These are phyloP conservation scores for Eupeodes luniger DNA, from an alignment of 2,888 invertebrate species.

Conservation along the genomic window DNA sequence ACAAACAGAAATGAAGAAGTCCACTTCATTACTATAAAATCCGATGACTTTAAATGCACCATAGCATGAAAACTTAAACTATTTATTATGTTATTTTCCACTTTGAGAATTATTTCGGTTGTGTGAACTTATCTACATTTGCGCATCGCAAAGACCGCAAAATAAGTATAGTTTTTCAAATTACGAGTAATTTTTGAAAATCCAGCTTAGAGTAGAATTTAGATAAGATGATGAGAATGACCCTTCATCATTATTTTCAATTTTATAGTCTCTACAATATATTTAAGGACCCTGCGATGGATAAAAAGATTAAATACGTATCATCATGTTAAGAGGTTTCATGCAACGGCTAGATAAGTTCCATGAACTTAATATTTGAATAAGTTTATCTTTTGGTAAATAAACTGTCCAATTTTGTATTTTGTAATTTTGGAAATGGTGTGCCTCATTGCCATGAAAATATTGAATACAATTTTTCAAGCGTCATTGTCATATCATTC, in stretches of 20 bases:
- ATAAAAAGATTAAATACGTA: no score
- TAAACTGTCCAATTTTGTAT: no score
- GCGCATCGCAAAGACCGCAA: neutral
- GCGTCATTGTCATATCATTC: no score
- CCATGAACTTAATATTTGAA: no score
- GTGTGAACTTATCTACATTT: neutral
- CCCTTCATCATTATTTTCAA: neutral
- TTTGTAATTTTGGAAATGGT: no score
- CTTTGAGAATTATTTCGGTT: constrained; percentile 23
- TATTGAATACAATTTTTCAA: no score
- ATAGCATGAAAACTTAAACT: neutral
- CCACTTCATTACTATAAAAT: neutral
- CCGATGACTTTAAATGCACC: neutral
- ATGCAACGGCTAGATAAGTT: no score
- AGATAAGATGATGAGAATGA: neutral
- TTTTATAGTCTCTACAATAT: no score
- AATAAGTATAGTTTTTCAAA: constrained; percentile 12
- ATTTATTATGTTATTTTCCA: neutral
- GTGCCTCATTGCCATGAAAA: no score
- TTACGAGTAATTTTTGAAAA: neutral
- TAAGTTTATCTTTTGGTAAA: no score
- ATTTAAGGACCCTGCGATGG: no score
- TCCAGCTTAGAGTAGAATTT: neutral
- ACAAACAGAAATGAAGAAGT: constrained; percentile 8
- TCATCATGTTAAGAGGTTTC: no score